These are phyloP conservation scores for honey bee (Apis mellifera) DNA, from an alignment of 1,140 invertebrate species.

Conservation along the genomic window DNA sequence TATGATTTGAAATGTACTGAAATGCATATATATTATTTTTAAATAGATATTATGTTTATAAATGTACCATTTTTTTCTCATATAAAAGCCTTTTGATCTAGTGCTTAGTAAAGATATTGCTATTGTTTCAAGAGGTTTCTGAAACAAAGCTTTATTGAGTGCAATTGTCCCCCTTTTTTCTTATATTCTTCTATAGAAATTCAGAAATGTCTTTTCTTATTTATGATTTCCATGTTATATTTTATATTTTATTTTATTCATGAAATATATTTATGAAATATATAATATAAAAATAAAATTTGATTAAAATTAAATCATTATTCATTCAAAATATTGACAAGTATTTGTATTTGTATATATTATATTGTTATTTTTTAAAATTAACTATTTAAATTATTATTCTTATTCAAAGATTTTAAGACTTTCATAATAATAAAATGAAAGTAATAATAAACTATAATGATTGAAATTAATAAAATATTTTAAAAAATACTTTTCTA, in stretches of 20 bases:
- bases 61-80: not conserved
- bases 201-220: not conserved
- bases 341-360: not conserved
- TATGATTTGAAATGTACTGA: not conserved
- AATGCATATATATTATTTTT: not conserved
- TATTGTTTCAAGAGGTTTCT: slow-evolving; percentile 16
- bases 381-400: not conserved
- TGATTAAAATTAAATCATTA: not conserved
- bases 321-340: not conserved
- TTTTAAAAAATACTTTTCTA: not conserved
- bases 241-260: not conserved
- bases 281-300: not conserved
- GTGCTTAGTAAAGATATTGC: slow-evolving; percentile 2
- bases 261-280: not conserved
- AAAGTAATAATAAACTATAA: not conserved
- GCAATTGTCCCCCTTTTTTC: slow-evolving; percentile 8
- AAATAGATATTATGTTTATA: not conserved
- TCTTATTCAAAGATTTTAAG: not conserved
- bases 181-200: not conserved
- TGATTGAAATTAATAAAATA: not conserved
- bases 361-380: not conserved
- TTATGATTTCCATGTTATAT: not conserved
- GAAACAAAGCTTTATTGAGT: slow-evolving; percentile 30
- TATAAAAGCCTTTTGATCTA: slow-evolving; percentile 9
- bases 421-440: not conserved